Evolutionary conservation across 1,140 invertebrate species (phyloP), one percentile per base, ranked within the genome.

Genomic region (Dendroctonus valens): DNA sequence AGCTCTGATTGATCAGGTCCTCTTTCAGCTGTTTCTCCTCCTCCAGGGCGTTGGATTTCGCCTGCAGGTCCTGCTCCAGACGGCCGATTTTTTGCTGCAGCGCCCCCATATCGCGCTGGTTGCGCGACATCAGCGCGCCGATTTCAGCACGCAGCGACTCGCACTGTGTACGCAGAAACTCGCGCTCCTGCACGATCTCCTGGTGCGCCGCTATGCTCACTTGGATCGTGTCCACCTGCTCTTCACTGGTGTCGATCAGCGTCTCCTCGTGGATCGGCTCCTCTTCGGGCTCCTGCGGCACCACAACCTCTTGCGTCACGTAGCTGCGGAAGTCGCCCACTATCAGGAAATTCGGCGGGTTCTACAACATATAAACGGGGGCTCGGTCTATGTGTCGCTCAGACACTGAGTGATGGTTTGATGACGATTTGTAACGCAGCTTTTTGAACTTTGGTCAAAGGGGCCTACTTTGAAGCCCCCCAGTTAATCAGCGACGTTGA

Each of bases 331-430:
- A 87, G 76, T 98, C 96, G 41, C 94, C 88, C 80, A 95, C 92
- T 65, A 94, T 86, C 55, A 97, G 82, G 80, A 99, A 98, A 78
- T 99, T 98, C 5, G 97, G 97, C 69, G 96, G 94, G 73, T 92
- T 90, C 83, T 93, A 58, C 9, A 68, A 62, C 44, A 61, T 26
- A 26, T 1, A 3, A 26, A 26, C 1, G 1, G 26, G 26, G 26
- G 26, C 26, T 26, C 26, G 3, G 26, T 3, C 26, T 3, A 26
- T 3, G 26, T 26, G 26, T 26, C 26, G 3, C 1, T 3, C 26
- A 26, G 1, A 26, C 26, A 26, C 26, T 26, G 26, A 26, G 1
- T 26, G 26, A 26, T 3, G 26, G 26, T 26, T 26, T 1, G 26
- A 26, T 26, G 26, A 26, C 26, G 3, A 26, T 26, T 26, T 3